These are phyloP conservation scores for Anthopleura sola DNA, from an alignment of 64 coral and sea anemone genomes.

Conservation along the genomic window DNA sequence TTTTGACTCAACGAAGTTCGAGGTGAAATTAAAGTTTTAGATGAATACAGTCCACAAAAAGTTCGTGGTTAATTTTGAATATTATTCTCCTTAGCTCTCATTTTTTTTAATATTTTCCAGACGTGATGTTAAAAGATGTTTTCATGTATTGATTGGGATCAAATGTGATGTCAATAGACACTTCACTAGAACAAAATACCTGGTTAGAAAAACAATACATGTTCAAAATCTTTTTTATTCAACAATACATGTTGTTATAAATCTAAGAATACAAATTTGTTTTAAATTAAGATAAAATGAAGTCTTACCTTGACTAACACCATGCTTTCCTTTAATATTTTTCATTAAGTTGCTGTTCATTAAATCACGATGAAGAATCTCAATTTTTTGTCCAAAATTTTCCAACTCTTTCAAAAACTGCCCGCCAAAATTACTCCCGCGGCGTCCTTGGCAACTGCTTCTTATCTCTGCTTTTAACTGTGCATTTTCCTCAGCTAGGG, in stretches of 20 bases:
- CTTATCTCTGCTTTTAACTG: not conserved
- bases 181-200: not conserved
- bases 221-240: no score
- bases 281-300: not conserved
- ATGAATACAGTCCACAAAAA: not conserved
- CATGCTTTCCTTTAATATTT: not conserved
- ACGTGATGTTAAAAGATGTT: not conserved
- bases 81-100: not conserved
- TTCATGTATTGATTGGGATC: not conserved
- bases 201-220: not conserved
- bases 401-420: conserved; percentile 9
- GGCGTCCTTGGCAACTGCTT: conserved; percentile 7
- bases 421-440: not conserved
- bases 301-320: not conserved
- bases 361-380: not conserved
- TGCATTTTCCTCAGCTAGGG: not conserved
- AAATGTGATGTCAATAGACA: not conserved
- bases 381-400: not conserved
- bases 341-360: not conserved
- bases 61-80: not conserved
- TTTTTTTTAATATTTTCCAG: not conserved
- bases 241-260: not conserved
- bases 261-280: not conserved
- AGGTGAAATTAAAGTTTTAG: not conserved
- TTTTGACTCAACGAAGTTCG: not conserved